Evolutionary conservation across 1,140 invertebrate species (phyloP), one percentile per base, ranked within the genome.

Genomic region (Bombus sibiricus): DNA sequence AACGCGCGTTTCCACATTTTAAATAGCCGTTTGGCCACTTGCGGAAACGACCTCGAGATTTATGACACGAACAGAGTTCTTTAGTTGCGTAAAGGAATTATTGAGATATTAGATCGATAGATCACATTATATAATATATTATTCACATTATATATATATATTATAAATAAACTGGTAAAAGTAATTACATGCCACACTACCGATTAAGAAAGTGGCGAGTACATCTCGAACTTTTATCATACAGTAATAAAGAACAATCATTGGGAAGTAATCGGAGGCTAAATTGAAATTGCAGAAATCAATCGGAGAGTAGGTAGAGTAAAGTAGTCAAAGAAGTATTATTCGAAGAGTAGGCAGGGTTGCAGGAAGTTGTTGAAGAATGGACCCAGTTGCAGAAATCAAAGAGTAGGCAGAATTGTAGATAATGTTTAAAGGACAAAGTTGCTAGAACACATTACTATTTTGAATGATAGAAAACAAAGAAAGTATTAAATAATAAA

Each of bases 1-100:
- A 59, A 72, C 43, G 28, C 62, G 53, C 47, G 64, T 80, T 74
- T 85, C 22, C 68, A 53, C n/a, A 12, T 85, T 22, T 5, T 22
- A 10, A 1, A 66, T 32, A 15, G 6, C 2, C 47, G 53, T 34
- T 28, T 15, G n/a, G 68, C 53, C 57, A 77, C 37, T 32, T 73
- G 18, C 41, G 32, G 71, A 74, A 75, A 74, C 59, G 43, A 15
- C 77, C 41, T 53, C 78, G 37, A 37, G 39, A 34, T 71, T 64
- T 32, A 25, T 8, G 22, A 39, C 12, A 18, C 5, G 4, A 25
- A n/a, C 15, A 15, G 25, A n/a, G 25, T 18, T 28, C 25, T 15
- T 6, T 37, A 25, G 25, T 41, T 22, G 41, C 18, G 25, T 8
- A 32, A 53, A 53, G 18, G n/a, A 28, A 12, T 15, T 13, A 28